Conservation (phyloP, 2,113 vertebrate genomes). For the Chionodraco myersi region DNA sequence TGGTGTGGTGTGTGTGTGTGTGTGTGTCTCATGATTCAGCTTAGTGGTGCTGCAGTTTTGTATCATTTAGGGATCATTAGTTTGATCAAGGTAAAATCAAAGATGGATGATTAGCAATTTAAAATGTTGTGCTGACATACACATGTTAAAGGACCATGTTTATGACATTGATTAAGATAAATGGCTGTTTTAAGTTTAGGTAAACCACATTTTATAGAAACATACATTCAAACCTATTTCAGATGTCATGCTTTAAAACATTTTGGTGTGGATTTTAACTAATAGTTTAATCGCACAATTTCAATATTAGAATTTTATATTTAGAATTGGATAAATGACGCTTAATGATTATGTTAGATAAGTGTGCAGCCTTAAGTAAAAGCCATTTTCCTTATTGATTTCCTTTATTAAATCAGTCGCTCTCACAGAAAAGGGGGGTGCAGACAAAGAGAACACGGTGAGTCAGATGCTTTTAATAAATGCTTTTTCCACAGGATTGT, state of each 20-base stretch:
- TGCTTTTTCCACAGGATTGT: too few relatives aligned
- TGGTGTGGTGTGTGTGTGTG: background rate
- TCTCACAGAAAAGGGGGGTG: background rate
- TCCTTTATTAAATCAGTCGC: conserved; percentile 28
- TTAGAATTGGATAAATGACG: background rate
- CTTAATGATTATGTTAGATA: background rate
- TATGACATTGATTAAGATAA: too few relatives aligned
- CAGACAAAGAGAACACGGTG: conserved; percentile 4
- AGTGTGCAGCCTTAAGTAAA: conserved; percentile 15
- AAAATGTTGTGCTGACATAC: background rate
- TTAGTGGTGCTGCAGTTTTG: background rate
- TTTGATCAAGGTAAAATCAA: background rate
- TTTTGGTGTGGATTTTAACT: background rate
- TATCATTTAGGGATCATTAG: background rate
- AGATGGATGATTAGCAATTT: background rate
- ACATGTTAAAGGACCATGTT: too few relatives aligned
- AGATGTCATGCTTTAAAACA: background rate
- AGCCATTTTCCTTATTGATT: conserved; percentile 37
- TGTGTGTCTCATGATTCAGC: conserved; percentile 6
- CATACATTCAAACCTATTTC: background rate
- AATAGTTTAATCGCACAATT: background rate
- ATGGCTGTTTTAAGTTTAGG: too few relatives aligned
- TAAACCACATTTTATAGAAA: background rate
- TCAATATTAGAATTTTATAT: background rate
- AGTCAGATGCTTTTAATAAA: conserved; percentile 11